Evolutionary conservation across 2,797 vertebrate genomes (phyloP).

Genomic region (Tamandua tetradactyla): DNA sequence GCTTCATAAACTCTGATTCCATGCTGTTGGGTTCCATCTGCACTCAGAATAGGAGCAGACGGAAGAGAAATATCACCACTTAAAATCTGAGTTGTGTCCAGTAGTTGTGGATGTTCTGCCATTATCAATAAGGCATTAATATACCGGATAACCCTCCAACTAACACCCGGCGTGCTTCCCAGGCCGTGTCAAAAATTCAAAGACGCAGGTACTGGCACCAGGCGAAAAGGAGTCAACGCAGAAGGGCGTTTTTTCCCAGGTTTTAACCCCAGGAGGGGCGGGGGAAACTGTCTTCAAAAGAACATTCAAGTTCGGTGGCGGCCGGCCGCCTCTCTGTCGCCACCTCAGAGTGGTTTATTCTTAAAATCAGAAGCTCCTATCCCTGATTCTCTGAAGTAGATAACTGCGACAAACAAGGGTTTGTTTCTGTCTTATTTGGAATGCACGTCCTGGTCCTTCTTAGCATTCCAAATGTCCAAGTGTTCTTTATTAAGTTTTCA

Average conservation of each 20-base stretch:
- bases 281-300: too few relatives aligned
- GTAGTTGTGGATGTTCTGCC: slow-evolving; percentile 96
- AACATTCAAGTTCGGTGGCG: too few relatives aligned
- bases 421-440: neutral
- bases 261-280: too few relatives aligned
- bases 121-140: slow-evolving; percentile 95
- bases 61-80: slow-evolving; percentile 95
- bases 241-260: slow-evolving; percentile 62
- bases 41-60: slow-evolving; percentile 93
- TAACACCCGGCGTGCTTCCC: slow-evolving; percentile 28
- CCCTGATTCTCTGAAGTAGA: neutral
- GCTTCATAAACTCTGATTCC: too few relatives aligned
- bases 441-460: neutral
- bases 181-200: slow-evolving; percentile 66
- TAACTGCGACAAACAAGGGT: too few relatives aligned
- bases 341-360: too few relatives aligned
- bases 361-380: neutral
- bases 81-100: slow-evolving; percentile 96
- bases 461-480: neutral
- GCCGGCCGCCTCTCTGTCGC: too few relatives aligned
- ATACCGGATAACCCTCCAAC: slow-evolving; percentile 84
- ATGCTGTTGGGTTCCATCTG: slow-evolving; percentile 95
- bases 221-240: neutral
- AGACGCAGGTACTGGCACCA: slow-evolving; percentile 5
- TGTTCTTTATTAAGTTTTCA: neutral